Evolutionary conservation across 2,888 invertebrate genomes (phyloP).

Genomic region (Ochropleura plecta): DNA sequence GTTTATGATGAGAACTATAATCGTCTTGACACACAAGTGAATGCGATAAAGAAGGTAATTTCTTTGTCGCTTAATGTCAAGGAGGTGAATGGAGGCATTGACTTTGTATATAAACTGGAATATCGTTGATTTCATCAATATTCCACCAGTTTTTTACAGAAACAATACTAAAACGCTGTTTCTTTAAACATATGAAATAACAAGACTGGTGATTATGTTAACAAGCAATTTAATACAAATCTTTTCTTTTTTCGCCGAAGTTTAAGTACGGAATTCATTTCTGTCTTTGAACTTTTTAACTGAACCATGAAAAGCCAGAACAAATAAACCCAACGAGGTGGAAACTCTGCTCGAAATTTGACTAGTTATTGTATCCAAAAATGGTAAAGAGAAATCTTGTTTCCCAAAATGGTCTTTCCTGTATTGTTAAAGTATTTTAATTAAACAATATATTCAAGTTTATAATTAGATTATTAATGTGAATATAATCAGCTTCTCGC

Average conservation of each 20-base stretch:
- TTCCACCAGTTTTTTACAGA: background rate
- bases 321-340: conserved; percentile 68
- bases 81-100: conserved; percentile 43
- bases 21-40: conserved; percentile 43
- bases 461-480: conserved; percentile 14
- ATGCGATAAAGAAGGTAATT: conserved; percentile 43
- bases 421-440: conserved; percentile 50
- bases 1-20: conserved; percentile 44
- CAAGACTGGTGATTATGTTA: background rate
- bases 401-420: conserved; percentile 73
- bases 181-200: conserved; percentile 9
- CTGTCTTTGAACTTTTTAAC: conserved; percentile 51
- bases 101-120: conserved; percentile 23
- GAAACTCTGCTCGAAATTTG: conserved; percentile 62
- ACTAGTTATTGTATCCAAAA: conserved; percentile 71
- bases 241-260: conserved; percentile 3
- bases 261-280: conserved; percentile 17
- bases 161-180: background rate
- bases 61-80: conserved; percentile 49
- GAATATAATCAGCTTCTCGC: conserved; percentile 13
- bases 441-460: conserved; percentile 31
- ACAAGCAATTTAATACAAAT: background rate
- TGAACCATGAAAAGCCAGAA: conserved; percentile 49
- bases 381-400: conserved; percentile 79
- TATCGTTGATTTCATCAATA: conserved; percentile 13